A percentile compares a stretch with the other conserved stretches of the same genome.
Conservation (phyloP, 2,113 vertebrate species). For the Menidia beryllina region DNA sequence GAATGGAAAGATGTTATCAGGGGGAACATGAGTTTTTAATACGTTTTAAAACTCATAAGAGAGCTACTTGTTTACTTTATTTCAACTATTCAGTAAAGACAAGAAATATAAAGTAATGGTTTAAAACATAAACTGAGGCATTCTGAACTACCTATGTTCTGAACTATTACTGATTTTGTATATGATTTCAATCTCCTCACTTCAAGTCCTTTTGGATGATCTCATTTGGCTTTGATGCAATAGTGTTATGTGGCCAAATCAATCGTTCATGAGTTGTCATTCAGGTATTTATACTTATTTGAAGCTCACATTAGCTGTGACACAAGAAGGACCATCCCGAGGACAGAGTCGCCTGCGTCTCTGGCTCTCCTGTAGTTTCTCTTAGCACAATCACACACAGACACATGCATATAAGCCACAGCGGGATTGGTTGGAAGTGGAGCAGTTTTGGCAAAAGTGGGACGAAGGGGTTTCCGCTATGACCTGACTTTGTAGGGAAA, state of each 20-base stretch:
- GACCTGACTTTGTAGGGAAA: constrained; percentile 46
- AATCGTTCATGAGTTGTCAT: constrained; percentile 3
- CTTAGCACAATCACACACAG: background rate
- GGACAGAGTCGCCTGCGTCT: constrained; percentile 35
- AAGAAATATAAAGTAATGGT: background rate
- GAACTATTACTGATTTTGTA: background rate
- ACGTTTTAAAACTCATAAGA: no score
- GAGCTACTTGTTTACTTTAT: no score
- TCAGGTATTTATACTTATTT: constrained; percentile 18
- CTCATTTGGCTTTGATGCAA: constrained; percentile 4
- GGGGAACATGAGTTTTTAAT: no score
- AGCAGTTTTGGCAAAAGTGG: constrained; percentile 65
- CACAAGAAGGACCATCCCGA: background rate
- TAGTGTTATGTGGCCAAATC: background rate
- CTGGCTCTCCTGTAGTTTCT: constrained; percentile 1
- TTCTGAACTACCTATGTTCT: background rate
- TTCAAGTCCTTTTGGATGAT: background rate
- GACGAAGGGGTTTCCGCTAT: constrained; percentile 56
- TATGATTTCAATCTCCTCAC: background rate
- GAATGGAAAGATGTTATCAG: no score
- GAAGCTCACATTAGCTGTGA: constrained; percentile 19
- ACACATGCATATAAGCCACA: constrained; percentile 11
- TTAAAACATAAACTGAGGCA: background rate
- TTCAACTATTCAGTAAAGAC: background rate
- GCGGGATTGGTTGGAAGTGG: constrained; percentile 63